phyloP scores from a whole-genome alignment of 2,113 vertebrate genomes.

The Colius striatus region DNA sequence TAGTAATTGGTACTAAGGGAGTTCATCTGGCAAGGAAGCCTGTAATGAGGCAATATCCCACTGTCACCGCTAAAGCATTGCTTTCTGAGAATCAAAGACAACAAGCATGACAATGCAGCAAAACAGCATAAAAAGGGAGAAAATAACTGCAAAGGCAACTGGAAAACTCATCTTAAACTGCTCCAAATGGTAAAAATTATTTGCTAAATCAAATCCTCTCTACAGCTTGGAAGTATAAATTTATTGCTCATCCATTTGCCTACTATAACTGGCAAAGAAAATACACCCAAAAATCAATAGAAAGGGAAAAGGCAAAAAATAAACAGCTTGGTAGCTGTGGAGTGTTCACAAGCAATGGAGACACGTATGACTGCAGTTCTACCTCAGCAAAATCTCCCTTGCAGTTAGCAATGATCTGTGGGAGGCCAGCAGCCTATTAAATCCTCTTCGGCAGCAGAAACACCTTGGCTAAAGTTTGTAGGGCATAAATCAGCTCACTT shows the following conservation, averaged over 20 bases:
- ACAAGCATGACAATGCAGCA: conserved; percentile 40
- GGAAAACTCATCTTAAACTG: conserved; percentile 39
- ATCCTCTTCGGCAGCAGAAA: conserved; percentile 40
- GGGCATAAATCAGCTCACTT: conserved; percentile 69
- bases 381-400: conserved; percentile 28
- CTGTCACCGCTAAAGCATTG: conserved; percentile 40
- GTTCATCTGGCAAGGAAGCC: conserved; percentile 35
- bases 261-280: background rate
- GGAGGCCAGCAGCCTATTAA: conserved; percentile 58
- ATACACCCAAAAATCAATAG: conserved; percentile 26
- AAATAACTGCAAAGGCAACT: conserved; percentile 48
- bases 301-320: conserved; percentile 40
- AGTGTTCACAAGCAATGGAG: background rate
- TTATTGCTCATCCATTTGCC: background rate
- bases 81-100: conserved; percentile 46
- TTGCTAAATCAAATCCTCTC: conserved; percentile 48
- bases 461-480: conserved; percentile 59
- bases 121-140: conserved; percentile 2
- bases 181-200: conserved; percentile 55
- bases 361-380: background rate
- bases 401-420: conserved; percentile 28
- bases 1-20: conserved; percentile 30
- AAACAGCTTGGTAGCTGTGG: background rate
- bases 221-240: conserved; percentile 40
- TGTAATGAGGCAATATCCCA: conserved; percentile 59